Evolutionary conservation across 2,113 vertebrate genomes (phyloP), one percentile per base, ranked within the genome.

Genomic region (Chionis minor): DNA sequence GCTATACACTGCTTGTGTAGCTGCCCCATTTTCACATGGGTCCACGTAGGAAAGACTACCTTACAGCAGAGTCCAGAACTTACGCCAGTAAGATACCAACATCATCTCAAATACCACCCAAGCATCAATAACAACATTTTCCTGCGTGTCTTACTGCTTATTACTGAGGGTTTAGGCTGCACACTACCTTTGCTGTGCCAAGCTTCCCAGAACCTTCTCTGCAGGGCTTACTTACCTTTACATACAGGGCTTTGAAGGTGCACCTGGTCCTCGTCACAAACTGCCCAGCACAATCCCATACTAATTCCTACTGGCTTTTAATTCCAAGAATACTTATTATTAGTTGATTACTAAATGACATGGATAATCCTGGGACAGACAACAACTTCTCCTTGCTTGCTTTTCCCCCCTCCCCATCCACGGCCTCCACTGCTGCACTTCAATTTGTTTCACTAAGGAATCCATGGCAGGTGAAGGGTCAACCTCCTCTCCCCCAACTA

Each of bases 21-120:
- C 19, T 67, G 45, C 26, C 32, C 27, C 33, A 15, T 65, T 72
- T 86, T 72, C 33, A 86, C 17, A 8, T 4, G 42, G 22, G 5
- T 23, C 16, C 22, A 12, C 0, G 0, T 27, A 44, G 15, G 14
- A 66, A 74, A 86, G 16, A 26, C 9, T 8, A 42, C 26, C 9
- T 30, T 55, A 49, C 7, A 73, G 11, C 22, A 86, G 52, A 94
- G 40, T 35, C 32, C 38, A 71, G 30, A 71, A 72, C 26, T 65
- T 26, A 6, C 1, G 11, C 15, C 49, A 32, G 32, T 44, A 61
- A 63, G 17, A 56, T 2, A 65, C 15, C 32, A 59, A 14, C 23
- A 73, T 44, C 40, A 78, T 14, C 35, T 42, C 40, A 65, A 77
- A 71, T 18, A 42, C 12, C 11, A 69, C 5, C 20, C 8, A 52